Evolutionary conservation across 2,113 vertebrate genomes (phyloP).

Genomic region (Tragelaphus buxtoni): DNA sequence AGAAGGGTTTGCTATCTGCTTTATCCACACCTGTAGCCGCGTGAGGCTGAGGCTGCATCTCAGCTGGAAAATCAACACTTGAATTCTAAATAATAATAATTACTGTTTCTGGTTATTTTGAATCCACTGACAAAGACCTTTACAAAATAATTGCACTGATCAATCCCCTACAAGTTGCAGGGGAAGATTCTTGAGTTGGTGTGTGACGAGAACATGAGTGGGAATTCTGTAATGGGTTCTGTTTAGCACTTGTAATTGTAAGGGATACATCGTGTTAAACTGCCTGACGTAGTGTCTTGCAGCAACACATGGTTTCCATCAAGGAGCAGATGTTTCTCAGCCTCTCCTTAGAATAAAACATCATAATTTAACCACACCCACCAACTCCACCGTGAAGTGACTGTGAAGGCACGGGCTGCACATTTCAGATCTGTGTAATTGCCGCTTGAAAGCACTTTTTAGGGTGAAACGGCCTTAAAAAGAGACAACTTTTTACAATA

Average conservation of each 20-base stretch:
- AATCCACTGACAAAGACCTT: conserved; percentile 65
- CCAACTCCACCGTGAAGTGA: neutral
- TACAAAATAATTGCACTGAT: conserved; percentile 63
- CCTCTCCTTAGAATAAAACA: conserved; percentile 54
- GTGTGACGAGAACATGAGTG: conserved; percentile 32
- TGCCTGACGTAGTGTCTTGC: conserved; percentile 70
- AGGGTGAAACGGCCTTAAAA: neutral
- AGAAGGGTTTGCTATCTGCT: neutral
- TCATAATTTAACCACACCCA: conserved; percentile 65
- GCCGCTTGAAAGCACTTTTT: neutral
- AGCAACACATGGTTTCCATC: conserved; percentile 71
- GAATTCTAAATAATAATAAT: conserved; percentile 65
- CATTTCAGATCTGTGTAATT: neutral
- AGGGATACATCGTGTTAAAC: neutral
- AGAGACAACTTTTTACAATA: conserved; percentile 23
- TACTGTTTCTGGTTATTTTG: conserved; percentile 69
- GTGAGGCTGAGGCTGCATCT: conserved; percentile 39
- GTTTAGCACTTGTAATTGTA: neutral
- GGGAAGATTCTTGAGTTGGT: conserved; percentile 30
- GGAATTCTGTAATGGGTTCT: conserved; percentile 27
- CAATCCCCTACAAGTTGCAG: conserved; percentile 39
- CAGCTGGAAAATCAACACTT: conserved; percentile 45
- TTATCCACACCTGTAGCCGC: conserved; percentile 63
- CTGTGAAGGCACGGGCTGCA: conserved; percentile 36
- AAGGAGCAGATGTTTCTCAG: conserved; percentile 71